Base-by-base conservation (phyloP, 2,113 vertebrate species). In the Psephotus haematonotus region DNA sequence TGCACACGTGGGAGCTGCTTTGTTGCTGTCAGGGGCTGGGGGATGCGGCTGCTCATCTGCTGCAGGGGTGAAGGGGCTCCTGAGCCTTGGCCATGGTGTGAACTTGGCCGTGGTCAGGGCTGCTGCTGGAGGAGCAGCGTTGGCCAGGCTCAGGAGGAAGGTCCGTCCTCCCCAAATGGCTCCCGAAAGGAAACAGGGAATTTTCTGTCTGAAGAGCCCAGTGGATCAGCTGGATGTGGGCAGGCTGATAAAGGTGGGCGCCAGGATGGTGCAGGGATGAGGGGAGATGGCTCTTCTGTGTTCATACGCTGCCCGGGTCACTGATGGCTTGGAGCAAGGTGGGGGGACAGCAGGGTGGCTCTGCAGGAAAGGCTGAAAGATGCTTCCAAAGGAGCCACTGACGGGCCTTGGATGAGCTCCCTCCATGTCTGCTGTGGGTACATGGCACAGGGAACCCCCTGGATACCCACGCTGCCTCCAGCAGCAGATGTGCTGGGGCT, bases 151-250 rank as follows among this genome's bases (percentile, higher is more conserved):
- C 17, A 0, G 74, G 60, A 4, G 16, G 57, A 23, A 15, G n/a
- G 33, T 62, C 41, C 5, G 0, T 10, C 55, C 31, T 43, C 23
- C 41, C 33, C 74, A 11, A 31, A 6, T 25, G 65, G 74, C 59
- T 95, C 53, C 77, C 1, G 6, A 47, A 55, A 55, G 81, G 35
- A 60, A 17, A 20, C 19, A 17, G 50, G 49, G 9, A 0, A 35
- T 60, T 31, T 49, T 3, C 57, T 76, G 15, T 23, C 60, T 17
- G 62, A 49, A 52, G 68, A 81, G 86, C 49, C 5, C 1, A 0
- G 23, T 10, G n/a, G 62, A 4, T 41, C 3, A 1, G 14, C 62
- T 5, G 3, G 7, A 47, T 2, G 1, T 0, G 1, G 81, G 59
- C 43, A 19, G n/a, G 35, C 50, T 18, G 57, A 71, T 53, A 1